Conservation (phyloP, 2,797 vertebrate species). For the Neopelma chrysocephalum region DNA sequence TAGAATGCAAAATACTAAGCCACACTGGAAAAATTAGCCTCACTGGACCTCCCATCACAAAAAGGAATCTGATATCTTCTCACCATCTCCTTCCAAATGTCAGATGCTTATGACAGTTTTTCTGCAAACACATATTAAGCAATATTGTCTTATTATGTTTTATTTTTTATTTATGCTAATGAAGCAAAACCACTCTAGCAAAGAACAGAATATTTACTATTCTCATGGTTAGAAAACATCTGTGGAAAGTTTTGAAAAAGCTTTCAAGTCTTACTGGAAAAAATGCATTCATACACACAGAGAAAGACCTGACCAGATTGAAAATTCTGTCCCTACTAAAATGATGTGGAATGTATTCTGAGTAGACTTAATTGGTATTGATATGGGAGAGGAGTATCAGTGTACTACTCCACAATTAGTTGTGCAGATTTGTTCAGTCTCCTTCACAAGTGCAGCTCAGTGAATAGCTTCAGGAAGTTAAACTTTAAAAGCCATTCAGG, state of each 20-base stretch:
- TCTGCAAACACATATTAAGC: slow-evolving; percentile 41
- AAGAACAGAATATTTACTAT: slow-evolving; percentile 45
- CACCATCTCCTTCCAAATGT: background rate
- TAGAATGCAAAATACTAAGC: background rate
- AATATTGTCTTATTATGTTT: slow-evolving; percentile 57
- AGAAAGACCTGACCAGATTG: slow-evolving; percentile 43
- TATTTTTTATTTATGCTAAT: slow-evolving; percentile 66
- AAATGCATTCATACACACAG: slow-evolving; percentile 33
- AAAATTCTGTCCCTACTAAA: slow-evolving; percentile 51
- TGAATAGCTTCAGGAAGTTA: slow-evolving; percentile 65
- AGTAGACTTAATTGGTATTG: slow-evolving; percentile 41
- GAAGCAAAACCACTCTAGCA: slow-evolving; percentile 17
- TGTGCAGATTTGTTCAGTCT: slow-evolving; percentile 38
- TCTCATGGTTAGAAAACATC: slow-evolving; percentile 51
- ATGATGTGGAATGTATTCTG: slow-evolving; percentile 2
- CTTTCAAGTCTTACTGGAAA: slow-evolving; percentile 44
- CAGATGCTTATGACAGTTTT: slow-evolving; percentile 54
- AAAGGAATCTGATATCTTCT: background rate
- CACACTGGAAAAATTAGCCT: background rate
- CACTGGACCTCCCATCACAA: background rate
- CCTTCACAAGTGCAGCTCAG: slow-evolving; percentile 31
- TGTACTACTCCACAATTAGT: slow-evolving; percentile 47
- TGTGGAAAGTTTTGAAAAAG: slow-evolving; percentile 41
- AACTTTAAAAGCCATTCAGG: slow-evolving; percentile 65
- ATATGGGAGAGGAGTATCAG: slow-evolving; percentile 37